phyloP scores from a whole-genome alignment of 2,888 invertebrate species.

The Acholoe squamosa region DNA sequence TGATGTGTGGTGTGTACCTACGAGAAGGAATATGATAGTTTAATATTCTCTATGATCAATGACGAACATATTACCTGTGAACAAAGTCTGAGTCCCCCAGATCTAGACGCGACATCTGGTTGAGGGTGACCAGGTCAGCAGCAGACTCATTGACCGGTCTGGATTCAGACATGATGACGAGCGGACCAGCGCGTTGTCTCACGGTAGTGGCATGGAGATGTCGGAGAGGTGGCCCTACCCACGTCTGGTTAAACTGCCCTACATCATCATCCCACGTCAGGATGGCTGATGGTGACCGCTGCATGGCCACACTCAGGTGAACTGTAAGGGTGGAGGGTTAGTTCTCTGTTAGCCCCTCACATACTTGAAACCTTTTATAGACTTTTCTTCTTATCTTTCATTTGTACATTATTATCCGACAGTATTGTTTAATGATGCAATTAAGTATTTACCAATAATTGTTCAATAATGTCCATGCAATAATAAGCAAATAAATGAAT shows the following conservation, averaged over 20 bases:
- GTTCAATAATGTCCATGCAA: too few species aligned
- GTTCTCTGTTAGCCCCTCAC: too few species aligned
- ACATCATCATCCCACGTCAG: constrained; percentile 75
- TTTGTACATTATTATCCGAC: too few species aligned
- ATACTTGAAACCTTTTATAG: too few species aligned
- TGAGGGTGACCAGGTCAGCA: constrained; percentile 53
- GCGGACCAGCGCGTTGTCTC: constrained; percentile 73
- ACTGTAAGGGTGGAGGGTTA: constrained; percentile 68
- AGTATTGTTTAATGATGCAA: too few species aligned
- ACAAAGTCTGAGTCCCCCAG: constrained; percentile 76
- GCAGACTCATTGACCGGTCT: constrained; percentile 64
- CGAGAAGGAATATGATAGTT: too few species aligned
- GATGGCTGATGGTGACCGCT: constrained; percentile 75
- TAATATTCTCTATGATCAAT: background rate
- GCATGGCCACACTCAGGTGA: constrained; percentile 76
- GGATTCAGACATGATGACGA: constrained; percentile 61
- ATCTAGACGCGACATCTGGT: constrained; percentile 74
- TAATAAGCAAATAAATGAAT: too few species aligned
- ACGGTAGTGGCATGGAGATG: constrained; percentile 75
- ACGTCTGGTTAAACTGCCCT: constrained; percentile 74
- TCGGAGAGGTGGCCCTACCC: constrained; percentile 74
- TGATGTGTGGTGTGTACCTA: too few species aligned
- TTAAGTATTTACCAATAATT: too few species aligned
- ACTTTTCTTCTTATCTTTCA: too few species aligned
- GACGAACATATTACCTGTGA: constrained; percentile 73